Evolutionary conservation across 2,888 invertebrate species (phyloP).

Genomic region (Protodeltote pygarga): DNA sequence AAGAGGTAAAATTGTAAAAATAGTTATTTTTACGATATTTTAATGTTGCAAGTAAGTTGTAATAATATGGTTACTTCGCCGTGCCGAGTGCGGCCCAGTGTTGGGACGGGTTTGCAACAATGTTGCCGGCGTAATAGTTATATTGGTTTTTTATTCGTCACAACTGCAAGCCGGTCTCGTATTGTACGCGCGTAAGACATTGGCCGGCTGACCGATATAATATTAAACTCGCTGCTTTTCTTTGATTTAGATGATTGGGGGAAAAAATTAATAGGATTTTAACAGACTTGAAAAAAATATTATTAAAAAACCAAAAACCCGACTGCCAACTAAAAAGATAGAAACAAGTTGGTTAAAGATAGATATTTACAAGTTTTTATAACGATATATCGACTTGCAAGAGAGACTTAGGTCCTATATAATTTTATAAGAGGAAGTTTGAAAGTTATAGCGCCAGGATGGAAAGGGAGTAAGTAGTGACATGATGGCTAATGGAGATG

Average conservation of each 20-base stretch:
- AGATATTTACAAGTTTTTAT: too few relatives aligned
- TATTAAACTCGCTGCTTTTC: neutral
- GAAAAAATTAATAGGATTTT: too few relatives aligned
- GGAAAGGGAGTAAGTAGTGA: too few relatives aligned
- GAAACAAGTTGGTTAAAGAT: too few relatives aligned
- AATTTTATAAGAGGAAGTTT: too few relatives aligned
- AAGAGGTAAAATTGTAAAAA: constrained; percentile 3
- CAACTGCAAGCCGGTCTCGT: constrained; percentile 59
- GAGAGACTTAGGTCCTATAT: too few relatives aligned
- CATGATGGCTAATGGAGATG: too few relatives aligned
- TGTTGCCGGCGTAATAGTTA: constrained; percentile 72
- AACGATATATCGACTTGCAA: too few relatives aligned
- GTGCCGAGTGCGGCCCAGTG: constrained; percentile 58
- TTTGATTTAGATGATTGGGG: neutral
- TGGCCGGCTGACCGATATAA: constrained; percentile 64
- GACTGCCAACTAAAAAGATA: too few relatives aligned
- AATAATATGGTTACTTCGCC: constrained; percentile 20
- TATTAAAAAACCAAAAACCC: too few relatives aligned
- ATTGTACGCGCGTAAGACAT: constrained; percentile 52
- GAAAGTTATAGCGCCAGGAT: too few relatives aligned
- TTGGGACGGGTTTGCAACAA: constrained; percentile 72
- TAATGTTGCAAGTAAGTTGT: constrained; percentile 1
- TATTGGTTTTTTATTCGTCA: constrained; percentile 63
- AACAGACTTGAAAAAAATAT: too few relatives aligned
- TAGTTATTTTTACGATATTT: constrained; percentile 27